These are phyloP conservation scores for Oxyruncus cristatus DNA, from an alignment of 2,113 vertebrate species.

Conservation along the genomic window DNA sequence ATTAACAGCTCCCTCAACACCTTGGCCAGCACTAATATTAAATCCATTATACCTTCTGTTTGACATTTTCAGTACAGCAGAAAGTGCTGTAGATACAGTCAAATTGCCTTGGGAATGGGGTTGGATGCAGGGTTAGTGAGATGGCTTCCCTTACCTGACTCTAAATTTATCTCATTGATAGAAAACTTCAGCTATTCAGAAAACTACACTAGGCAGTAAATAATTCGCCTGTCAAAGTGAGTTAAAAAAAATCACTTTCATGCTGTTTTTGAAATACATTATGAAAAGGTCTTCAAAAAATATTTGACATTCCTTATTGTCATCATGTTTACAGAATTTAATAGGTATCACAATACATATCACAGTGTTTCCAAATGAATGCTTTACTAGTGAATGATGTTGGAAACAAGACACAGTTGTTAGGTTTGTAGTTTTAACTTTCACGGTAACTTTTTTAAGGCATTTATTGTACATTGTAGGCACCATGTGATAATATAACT, in stretches of 20 bases:
- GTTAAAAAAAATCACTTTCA: neutral
- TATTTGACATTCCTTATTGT: constrained; percentile 55
- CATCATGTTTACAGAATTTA: constrained; percentile 47
- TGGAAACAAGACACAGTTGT: neutral
- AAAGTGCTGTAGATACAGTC: constrained; percentile 80
- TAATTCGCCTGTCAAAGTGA: constrained; percentile 48
- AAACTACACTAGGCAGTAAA: constrained; percentile 44
- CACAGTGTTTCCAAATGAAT: constrained; percentile 32
- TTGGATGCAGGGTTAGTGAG: constrained; percentile 70
- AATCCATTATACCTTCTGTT: constrained; percentile 80
- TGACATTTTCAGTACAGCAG: constrained; percentile 78
- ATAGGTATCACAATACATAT: constrained; percentile 44
- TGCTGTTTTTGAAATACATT: constrained; percentile 50
- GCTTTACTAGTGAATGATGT: neutral
- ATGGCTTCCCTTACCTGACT: constrained; percentile 70
- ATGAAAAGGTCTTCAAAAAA: constrained; percentile 42
- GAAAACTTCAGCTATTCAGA: constrained; percentile 65
- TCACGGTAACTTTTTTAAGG: neutral
- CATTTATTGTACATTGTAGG: neutral
- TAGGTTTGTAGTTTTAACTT: neutral
- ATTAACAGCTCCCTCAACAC: constrained; percentile 84
- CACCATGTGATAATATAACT: neutral
- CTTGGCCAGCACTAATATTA: constrained; percentile 82
- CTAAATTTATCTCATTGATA: constrained; percentile 73
- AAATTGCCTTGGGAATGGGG: constrained; percentile 72